Evolutionary conservation across 2,113 vertebrate species (phyloP).

Genomic region (Leptosomus discolor): DNA sequence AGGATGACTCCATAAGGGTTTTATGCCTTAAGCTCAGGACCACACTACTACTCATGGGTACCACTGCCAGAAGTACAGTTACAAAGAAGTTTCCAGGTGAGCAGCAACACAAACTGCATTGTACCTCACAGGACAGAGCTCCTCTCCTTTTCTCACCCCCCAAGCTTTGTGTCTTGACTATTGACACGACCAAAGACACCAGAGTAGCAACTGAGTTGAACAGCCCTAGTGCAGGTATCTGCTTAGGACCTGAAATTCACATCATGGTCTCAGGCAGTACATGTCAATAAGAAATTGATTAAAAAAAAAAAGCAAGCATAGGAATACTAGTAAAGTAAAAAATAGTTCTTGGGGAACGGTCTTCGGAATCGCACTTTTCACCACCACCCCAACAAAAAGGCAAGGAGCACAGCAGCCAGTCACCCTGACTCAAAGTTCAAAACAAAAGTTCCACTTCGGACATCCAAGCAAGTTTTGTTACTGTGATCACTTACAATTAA

Average conservation of each 20-base stretch:
- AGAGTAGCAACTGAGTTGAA: not conserved
- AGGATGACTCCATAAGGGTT: not conserved
- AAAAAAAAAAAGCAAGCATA: not conserved
- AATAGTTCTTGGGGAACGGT: not conserved
- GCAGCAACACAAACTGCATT: not conserved
- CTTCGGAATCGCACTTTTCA: not conserved
- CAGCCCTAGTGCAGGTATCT: not conserved
- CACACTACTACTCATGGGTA: not conserved
- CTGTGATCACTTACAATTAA: not conserved
- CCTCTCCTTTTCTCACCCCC: not conserved
- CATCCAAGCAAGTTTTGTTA: not conserved
- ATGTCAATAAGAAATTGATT: not conserved
- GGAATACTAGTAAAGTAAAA: not conserved
- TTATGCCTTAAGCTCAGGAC: not conserved
- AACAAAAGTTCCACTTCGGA: not conserved
- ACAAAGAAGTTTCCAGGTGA: not conserved
- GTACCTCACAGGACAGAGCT: not conserved
- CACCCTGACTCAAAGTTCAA: not conserved
- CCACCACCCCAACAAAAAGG: not conserved
- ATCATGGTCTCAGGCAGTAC: not conserved
- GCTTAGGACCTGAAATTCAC: not conserved
- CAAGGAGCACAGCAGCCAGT: not conserved
- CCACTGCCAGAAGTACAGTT: not conserved
- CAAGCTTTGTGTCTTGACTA: not conserved
- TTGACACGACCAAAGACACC: not conserved